Percentiles rank a stretch among this genome's conserved stretches.
Conservation (phyloP, 2,797 vertebrate genomes). For the Acipenser oxyrinchus region DNA sequence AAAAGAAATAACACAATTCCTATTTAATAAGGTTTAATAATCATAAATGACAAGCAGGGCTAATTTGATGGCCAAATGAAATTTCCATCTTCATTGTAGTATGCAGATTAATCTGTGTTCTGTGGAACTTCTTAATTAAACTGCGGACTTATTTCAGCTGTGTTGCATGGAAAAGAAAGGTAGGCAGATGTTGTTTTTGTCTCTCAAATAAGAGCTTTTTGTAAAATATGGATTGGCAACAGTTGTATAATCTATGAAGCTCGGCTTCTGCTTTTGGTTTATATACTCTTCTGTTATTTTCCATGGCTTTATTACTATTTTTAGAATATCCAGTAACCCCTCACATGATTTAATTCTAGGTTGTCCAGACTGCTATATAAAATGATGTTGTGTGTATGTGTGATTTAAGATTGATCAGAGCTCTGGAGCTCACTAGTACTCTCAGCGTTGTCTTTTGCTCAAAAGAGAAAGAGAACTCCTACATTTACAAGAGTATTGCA, state of each 20-base stretch:
- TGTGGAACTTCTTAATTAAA: not conserved
- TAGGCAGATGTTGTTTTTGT: not conserved
- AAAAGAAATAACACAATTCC: slow-evolving; percentile 6
- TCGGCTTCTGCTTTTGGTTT: too few relatives aligned
- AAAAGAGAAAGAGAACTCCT: slow-evolving; percentile 19
- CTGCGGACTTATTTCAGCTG: not conserved
- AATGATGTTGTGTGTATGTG: not conserved
- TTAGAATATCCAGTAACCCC: not conserved
- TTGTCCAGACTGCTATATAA: not conserved
- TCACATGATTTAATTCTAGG: not conserved
- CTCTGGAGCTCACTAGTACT: not conserved
- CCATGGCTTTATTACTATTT: too few relatives aligned
- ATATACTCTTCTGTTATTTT: too few relatives aligned
- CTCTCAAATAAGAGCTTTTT: not conserved
- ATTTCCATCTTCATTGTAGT: not conserved
- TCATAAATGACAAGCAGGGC: slow-evolving; percentile 9
- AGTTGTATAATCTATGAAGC: too few relatives aligned
- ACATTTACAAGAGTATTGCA: slow-evolving; percentile 29
- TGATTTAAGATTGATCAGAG: not conserved
- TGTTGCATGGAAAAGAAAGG: not conserved
- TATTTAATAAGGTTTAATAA: slow-evolving; percentile 14
- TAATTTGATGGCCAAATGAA: not conserved
- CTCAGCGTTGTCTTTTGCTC: not conserved
- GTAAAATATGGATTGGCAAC: too few relatives aligned
- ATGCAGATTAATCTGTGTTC: not conserved